These are phyloP conservation scores for Schizopygopsis malacanthus DNA, from an alignment of 2,797 vertebrate species.

Conservation along the genomic window DNA sequence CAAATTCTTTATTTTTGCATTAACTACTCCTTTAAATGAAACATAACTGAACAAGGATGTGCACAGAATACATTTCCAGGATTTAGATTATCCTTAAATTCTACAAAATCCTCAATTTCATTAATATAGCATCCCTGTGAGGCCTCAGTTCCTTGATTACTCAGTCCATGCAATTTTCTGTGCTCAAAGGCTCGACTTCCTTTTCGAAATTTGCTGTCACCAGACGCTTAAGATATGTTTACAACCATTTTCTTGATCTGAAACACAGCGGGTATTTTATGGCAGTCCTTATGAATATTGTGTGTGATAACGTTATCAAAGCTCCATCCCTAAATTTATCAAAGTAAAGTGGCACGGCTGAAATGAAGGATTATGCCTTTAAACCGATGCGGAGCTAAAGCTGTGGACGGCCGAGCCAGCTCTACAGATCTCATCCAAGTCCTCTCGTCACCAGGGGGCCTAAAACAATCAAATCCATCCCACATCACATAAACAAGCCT, in stretches of 20 bases:
- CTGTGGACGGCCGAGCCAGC: slow-evolving; percentile 29
- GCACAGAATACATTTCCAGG: slow-evolving; percentile 31
- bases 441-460: slow-evolving; percentile 29
- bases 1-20: not conserved
- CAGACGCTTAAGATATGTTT: slow-evolving; percentile 35
- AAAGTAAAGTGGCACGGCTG: slow-evolving; percentile 44
- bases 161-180: slow-evolving; percentile 36
- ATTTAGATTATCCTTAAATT: slow-evolving; percentile 26
- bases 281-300: slow-evolving; percentile 30
- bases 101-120: slow-evolving; percentile 29
- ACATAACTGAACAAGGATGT: slow-evolving; percentile 4
- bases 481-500: slow-evolving; percentile 53
- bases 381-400: slow-evolving; percentile 45
- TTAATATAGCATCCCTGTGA: slow-evolving; percentile 8
- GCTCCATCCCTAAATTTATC: slow-evolving; percentile 44
- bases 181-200: not conserved
- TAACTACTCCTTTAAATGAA: not conserved
- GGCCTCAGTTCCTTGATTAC: slow-evolving; percentile 28
- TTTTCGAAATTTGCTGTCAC: slow-evolving; percentile 6
- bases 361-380: slow-evolving; percentile 44
- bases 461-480: slow-evolving; percentile 52
- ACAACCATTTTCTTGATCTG: slow-evolving; percentile 42
- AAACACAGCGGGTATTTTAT: slow-evolving; percentile 34
- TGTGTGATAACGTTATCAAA: slow-evolving; percentile 39
- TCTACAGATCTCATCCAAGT: slow-evolving; percentile 40